Base-by-base conservation (phyloP, 23 tunicate species). In the Oikopleura vanhoeffeni region DNA sequence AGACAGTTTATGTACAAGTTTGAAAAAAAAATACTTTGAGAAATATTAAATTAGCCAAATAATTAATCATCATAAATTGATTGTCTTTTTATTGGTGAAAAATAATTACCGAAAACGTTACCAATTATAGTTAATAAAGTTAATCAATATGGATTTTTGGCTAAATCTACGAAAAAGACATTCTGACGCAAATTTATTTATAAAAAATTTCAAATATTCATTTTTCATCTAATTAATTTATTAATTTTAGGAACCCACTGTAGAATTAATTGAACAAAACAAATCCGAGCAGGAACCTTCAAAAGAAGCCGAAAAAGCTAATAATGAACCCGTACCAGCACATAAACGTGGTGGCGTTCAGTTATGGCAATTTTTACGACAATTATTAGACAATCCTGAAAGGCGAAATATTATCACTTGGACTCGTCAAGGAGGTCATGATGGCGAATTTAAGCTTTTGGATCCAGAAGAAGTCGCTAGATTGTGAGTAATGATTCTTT, bases 381-480 rank as follows among this genome's bases (percentile, higher is more conserved):
- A 71, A 71, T 38, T 71, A 18, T 38, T 71, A 3, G 79, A 71
- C 38, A 71, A 71, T 71, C 79, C 79, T 33, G 79, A 71, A 28
- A 28, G 35, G 34, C 34, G 79, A 30, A 71, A 71, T 32, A 71
- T 71, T 30, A 71, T 71, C 38, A 71, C 79, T 24, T 71, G 79
- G 79, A 71, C 79, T 18, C 27, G 79, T 18, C 79, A 71, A 38
- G 79, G 79, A 71, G n/a, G n/a, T n/a, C 79, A 71, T 30, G 79
- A 71, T 71, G 79, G 79, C 34, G 79, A 71, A 32, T 71, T 71
- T 71, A 71, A 71, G 32, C 79, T 71, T 32, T 38, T 71, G 3
- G 79, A 71, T 30, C 79, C 79, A 71, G 79, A 71, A 71, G 79
- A 71, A 71, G 79, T 71, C 2, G 79, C 79, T 2, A 28, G 79